A percentile compares a stretch with the other conserved stretches of the same genome.
Evolutionary conservation across 2,797 vertebrate species (phyloP).

Genomic region (Echiichthys vipera): DNA sequence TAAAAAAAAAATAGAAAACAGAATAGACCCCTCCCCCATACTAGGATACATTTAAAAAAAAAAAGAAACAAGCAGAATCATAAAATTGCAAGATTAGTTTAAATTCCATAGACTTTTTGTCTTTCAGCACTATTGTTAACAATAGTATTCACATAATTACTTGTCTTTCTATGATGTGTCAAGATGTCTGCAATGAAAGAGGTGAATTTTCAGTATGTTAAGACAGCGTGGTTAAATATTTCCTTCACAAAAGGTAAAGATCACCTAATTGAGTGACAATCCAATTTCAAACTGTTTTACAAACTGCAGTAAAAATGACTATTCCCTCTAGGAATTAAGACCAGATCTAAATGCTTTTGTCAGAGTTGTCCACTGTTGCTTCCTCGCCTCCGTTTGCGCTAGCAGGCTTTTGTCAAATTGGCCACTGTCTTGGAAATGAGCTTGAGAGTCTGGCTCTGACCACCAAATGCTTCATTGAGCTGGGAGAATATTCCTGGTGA

Average conservation of each 20-base stretch:
- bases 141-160: neutral
- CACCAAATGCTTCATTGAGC: constrained; percentile 27
- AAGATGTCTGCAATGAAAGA: neutral
- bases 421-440: constrained; percentile 20
- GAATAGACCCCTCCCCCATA: too few species aligned
- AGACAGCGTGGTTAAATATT: neutral
- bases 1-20: too few species aligned
- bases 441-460: constrained; percentile 8
- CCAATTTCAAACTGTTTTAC: neutral
- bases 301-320: neutral
- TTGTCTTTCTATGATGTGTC: neutral
- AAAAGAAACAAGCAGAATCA: too few species aligned
- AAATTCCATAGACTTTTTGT: too few species aligned
- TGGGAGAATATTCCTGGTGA: constrained; percentile 10
- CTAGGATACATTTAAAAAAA: too few species aligned
- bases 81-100: too few species aligned
- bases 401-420: constrained; percentile 11
- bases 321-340: neutral
- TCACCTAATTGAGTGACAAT: neutral
- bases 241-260: neutral
- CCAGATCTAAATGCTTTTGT: neutral
- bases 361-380: neutral
- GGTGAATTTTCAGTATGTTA: neutral
- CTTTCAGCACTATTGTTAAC: too few species aligned
- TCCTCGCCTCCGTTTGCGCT: neutral